A percentile compares a stretch with the other conserved stretches of the same genome.
phyloP scores from a whole-genome alignment of 2,113 vertebrate genomes.

The Platichthys flesus region DNA sequence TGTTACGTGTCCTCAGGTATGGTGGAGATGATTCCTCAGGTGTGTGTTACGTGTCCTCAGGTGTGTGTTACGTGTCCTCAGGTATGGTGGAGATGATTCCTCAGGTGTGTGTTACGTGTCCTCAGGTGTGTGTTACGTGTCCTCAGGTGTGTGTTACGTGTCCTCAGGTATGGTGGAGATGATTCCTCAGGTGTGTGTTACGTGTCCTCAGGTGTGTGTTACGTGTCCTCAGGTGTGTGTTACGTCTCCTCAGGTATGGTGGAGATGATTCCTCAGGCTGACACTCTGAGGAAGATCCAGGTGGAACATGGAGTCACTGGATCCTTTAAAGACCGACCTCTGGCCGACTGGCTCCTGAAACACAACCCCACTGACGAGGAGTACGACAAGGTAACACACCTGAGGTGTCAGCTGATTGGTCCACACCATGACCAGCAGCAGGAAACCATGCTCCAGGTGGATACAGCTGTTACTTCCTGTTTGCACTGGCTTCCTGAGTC shows the following conservation, averaged over 20 bases:
- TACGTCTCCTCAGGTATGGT: slow-evolving; percentile 88
- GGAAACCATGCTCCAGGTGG: neutral
- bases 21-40: too few species aligned
- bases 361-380: slow-evolving; percentile 93
- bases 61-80: too few species aligned
- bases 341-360: slow-evolving; percentile 97
- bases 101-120: too few species aligned
- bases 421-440: neutral
- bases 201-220: too few species aligned
- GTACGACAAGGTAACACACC: slow-evolving; percentile 91
- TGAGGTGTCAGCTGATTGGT: neutral
- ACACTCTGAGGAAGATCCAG: slow-evolving; percentile 97
- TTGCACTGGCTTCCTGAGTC: neutral
- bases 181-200: too few species aligned
- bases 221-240: neutral
- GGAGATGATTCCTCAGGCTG: slow-evolving; percentile 97
- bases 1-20: too few species aligned
- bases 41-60: too few species aligned
- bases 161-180: too few species aligned
- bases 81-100: too few species aligned
- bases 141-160: neutral
- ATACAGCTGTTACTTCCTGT: neutral
- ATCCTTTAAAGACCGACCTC: slow-evolving; percentile 94
- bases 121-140: neutral
- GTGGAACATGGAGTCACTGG: slow-evolving; percentile 97